Evolutionary conservation across 2,113 vertebrate species (phyloP).

Genomic region (Phocoena sinus): DNA sequence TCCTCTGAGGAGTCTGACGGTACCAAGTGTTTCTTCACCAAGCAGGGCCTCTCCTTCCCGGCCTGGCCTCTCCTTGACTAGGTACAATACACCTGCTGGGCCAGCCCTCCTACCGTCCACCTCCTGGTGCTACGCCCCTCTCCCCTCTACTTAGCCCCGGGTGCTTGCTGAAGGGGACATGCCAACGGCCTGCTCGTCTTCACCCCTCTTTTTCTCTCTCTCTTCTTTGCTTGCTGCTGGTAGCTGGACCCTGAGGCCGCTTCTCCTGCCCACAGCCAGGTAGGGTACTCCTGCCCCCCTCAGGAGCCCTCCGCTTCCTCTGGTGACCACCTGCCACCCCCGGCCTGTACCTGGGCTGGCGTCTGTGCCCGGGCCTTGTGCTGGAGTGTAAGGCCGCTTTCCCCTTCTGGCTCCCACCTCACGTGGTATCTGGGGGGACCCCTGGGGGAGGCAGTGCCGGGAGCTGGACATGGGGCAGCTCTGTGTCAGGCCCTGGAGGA

Average conservation of each 20-base stretch:
- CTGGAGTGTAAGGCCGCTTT: slow-evolving; percentile 88
- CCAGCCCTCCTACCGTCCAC: neutral
- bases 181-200: slow-evolving; percentile 50
- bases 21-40: neutral
- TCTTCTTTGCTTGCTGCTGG: slow-evolving; percentile 79
- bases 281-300: slow-evolving; percentile 81
- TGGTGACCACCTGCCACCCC: slow-evolving; percentile 65
- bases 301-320: slow-evolving; percentile 76
- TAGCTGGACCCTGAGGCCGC: slow-evolving; percentile 87
- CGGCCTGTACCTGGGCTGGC: slow-evolving; percentile 82
- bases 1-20: neutral
- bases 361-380: slow-evolving; percentile 87
- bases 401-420: slow-evolving; percentile 14
- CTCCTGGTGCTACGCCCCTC: neutral
- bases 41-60: neutral
- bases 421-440: neutral
- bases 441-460: neutral
- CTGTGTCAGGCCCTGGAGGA: neutral
- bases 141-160: neutral
- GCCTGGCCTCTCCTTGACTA: neutral
- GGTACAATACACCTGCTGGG: neutral
- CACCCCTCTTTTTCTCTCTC: slow-evolving; percentile 75
- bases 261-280: slow-evolving; percentile 83
- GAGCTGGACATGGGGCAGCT: neutral
- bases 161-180: neutral